Conservation (phyloP, 2,888 invertebrate genomes). For the Amphiduros pacificus region DNA sequence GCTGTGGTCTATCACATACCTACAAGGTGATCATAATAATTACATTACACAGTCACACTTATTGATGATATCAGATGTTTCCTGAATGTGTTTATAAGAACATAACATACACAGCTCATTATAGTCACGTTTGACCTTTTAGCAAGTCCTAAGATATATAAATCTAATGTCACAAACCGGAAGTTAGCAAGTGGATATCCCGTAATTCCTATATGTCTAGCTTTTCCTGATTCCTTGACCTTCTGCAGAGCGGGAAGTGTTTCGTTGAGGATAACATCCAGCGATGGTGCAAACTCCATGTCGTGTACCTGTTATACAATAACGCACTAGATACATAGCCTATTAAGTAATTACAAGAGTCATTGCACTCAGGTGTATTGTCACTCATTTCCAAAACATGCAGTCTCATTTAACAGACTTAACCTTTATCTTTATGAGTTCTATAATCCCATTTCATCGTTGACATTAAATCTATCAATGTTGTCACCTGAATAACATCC, state of each 20-base stretch:
- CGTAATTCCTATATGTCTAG: constrained; percentile 81
- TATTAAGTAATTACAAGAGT: no score
- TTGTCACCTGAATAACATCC: constrained; percentile 82
- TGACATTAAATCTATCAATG: not conserved
- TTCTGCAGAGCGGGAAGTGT: constrained; percentile 81
- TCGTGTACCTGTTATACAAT: constrained; percentile 77
- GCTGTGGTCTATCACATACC: constrained; percentile 68
- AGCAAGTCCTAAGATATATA: no score
- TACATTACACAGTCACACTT: no score
- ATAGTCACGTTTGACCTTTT: no score
- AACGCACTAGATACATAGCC: not conserved
- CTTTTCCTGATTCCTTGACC: constrained; percentile 71
- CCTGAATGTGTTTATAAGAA: no score
- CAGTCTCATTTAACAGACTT: no score
- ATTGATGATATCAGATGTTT: no score
- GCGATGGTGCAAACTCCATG: constrained; percentile 79
- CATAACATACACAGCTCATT: no score
- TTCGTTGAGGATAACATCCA: constrained; percentile 78
- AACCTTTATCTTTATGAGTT: no score
- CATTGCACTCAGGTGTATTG: no score
- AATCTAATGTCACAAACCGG: constrained; percentile 66
- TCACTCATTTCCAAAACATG: no score
- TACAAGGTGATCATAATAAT: no score
- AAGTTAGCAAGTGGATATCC: constrained; percentile 77
- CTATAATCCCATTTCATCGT: not conserved